Base-by-base conservation (phyloP, 2,113 vertebrate genomes). In the Nothocercus julius region DNA sequence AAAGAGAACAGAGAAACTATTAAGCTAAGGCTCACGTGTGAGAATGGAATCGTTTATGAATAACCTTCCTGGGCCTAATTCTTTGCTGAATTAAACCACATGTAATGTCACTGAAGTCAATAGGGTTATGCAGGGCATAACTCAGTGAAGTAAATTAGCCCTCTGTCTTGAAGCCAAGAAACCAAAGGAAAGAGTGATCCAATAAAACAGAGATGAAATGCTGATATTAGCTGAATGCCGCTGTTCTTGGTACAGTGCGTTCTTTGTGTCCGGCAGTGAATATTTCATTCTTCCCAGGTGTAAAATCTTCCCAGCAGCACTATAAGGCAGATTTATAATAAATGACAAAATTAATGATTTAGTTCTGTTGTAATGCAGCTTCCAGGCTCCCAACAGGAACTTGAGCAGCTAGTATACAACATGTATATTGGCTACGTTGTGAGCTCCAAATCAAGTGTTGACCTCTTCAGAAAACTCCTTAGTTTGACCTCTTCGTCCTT, bases 211-310 rank as follows among this genome's bases (percentile, higher is more conserved):
- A 95, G 61, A 92, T 49, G 28, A 91, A 94, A 94, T 86, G 61
- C 83, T 94, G 88, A 87, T 93, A 92, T 63, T 96, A 93, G 82
- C 81, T 78, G 80, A 92, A 75, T 89, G 63, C 76, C 64, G 49
- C 75, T 92, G 67, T 53, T 92, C 93, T 93, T 95, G 59, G 85
- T 92, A 79, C 77, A 78, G 54, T 34, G 51, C 0, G 12, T 91
- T 92, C 90, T 92, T 94, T 89, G 86, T 93, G 84, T 92, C 93
- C 93, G 81, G 74, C 14, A 19, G 94, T 77, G 85, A 95, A 87
- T 93, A 90, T 95, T 77, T 94, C 91, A 94, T 94, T 54, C 49
- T 85, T 92, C 95, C 87, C 93, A 87, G 74, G 94, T 95, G 93
- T 89, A 94, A 95, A 95, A 81, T 68, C 82, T 95, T 95, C 72